Base-by-base conservation (phyloP, 2,888 invertebrate species). In the Hylaea fasciaria region DNA sequence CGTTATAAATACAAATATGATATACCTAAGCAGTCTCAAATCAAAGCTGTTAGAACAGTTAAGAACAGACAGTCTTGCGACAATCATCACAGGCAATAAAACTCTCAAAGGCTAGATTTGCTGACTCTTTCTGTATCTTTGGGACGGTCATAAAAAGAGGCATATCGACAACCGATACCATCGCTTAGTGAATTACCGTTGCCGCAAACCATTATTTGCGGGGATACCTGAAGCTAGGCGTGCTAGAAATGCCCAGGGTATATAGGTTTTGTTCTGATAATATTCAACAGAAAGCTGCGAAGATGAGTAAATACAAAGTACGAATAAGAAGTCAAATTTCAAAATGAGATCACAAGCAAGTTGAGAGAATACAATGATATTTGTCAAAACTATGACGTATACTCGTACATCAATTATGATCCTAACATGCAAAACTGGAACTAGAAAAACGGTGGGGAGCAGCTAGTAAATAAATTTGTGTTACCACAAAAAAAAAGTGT, bases 111-210 rank as follows among this genome's bases (percentile, higher is more conserved):
- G 65, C 72, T 74, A 73, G 77, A 78, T 75, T 81, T 79, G 78
- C 76, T 70, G 79, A 50, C 51, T 62, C 56, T 85, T 86, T 85
- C 82, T 82, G 74, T 83, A 83, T 85, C 82, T 81, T 73, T 50
- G 70, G 76, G 81, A 74, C 77, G 85, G 81, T 87, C 86, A 86
- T 89, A 91, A 91, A 89, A 89, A 89, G 77, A 78, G 79, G 81
- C 78, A 83, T 86, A 87, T 89, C 86, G 87, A 83, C 86, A 82
- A 81, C 73, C 80, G 87, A 90, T 90, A 90, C 73, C 82, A 89
- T 89, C 89, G 82, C 84, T 83, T 82, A 83, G 90, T 88, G 87
- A 90, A 82, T 87, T 88, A 90, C 86, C 77, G 84, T 71, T 77
- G 73, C 70, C 65, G 70, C 76, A 72, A 73, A 71, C 81, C 80